A percentile compares a stretch with the other conserved stretches of the same genome.
These are phyloP conservation scores for Todiramphus saurophagus DNA, from an alignment of 2,113 vertebrate genomes.

Conservation along the genomic window DNA sequence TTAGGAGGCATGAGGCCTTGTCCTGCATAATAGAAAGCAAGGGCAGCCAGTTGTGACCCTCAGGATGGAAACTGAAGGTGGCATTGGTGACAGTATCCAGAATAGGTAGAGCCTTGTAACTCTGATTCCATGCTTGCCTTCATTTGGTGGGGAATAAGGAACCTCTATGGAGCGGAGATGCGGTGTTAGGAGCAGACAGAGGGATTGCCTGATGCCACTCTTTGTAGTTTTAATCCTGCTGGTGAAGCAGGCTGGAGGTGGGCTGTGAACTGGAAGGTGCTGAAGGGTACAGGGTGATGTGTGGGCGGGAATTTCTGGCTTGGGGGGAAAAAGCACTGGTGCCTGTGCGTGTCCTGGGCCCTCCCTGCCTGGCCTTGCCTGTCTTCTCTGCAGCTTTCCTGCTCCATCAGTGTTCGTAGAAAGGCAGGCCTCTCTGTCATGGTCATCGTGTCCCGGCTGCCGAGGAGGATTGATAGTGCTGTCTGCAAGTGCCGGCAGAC, in stretches of 20 bases:
- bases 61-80: not conserved
- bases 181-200: not conserved
- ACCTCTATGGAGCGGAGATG: not conserved
- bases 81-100: not conserved
- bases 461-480: not conserved
- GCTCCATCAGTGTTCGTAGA: fast-evolving
- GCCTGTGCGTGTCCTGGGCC: not conserved
- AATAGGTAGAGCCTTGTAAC: not conserved
- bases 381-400: not conserved
- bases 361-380: not conserved
- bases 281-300: not conserved
- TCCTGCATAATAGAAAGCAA: not conserved
- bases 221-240: not conserved
- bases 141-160: not conserved
- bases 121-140: not conserved
- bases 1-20: not conserved
- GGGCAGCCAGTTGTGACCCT: not conserved
- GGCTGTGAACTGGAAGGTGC: not conserved
- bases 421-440: not conserved
- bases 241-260: not conserved
- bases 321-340: not conserved
- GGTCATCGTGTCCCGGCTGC: not conserved
- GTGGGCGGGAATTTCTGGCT: fast-evolving
- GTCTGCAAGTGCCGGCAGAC: not conserved
- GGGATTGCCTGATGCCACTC: not conserved